Evolutionary conservation across 2,797 vertebrate genomes (phyloP).

Genomic region (Acropternis orthonyx): DNA sequence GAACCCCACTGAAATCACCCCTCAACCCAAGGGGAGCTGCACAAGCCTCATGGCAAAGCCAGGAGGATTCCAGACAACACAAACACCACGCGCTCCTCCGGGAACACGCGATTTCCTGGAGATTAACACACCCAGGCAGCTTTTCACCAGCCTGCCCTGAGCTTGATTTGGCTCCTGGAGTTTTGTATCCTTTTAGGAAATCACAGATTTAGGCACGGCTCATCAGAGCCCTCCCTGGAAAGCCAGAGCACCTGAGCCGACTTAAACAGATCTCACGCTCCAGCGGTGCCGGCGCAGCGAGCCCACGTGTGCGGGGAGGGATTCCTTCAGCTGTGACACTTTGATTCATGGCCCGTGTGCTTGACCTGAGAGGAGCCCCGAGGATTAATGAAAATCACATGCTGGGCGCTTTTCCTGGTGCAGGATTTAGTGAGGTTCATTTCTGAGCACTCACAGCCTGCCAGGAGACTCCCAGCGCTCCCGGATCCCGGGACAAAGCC

Average conservation of each 20-base stretch:
- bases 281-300: not conserved
- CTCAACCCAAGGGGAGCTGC: not conserved
- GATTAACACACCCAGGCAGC: not conserved
- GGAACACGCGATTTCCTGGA: not conserved
- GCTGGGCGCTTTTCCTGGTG: constrained; percentile 47
- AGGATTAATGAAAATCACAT: constrained; percentile 69
- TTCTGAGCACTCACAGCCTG: not conserved
- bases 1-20: not conserved
- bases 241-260: constrained; percentile 41
- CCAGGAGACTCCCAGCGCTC: not conserved
- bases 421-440: constrained; percentile 19
- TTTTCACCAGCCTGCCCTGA: not conserved
- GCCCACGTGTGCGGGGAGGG: not conserved
- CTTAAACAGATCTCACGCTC: constrained; percentile 60
- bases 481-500: not conserved
- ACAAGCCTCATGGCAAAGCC: not conserved
- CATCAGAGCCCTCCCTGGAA: constrained; percentile 16
- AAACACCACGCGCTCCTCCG: not conserved
- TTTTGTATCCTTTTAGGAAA: constrained; percentile 53
- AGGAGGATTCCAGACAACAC: not conserved
- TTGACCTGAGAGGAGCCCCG: constrained; percentile 51
- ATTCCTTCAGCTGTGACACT: constrained; percentile 46
- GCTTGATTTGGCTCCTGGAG: constrained; percentile 40
- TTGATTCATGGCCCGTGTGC: constrained; percentile 40
- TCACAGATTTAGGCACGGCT: constrained; percentile 44